Evolutionary conservation across 1,140 invertebrate genomes (phyloP).

Genomic region (Eurosta solidaginis): DNA sequence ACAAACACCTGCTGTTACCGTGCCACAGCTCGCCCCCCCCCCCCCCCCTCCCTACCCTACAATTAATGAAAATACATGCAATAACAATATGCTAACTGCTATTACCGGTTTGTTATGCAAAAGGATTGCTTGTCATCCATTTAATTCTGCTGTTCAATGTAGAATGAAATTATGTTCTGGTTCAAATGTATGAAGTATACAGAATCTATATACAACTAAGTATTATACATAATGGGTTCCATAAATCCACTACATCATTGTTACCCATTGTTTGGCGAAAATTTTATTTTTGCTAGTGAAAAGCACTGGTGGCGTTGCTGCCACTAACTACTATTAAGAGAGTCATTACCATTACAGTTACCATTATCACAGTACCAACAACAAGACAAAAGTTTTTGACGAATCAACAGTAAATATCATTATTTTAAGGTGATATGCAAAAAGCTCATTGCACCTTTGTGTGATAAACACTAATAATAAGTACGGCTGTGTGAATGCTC

Average conservation of each 20-base stretch:
- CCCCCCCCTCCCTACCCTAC: neutral
- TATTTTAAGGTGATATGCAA: neutral
- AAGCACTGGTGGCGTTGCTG: neutral
- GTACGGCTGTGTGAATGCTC: no score
- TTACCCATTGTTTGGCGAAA: neutral
- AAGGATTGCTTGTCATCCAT: no score
- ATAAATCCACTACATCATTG: no score
- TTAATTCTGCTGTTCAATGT: no score
- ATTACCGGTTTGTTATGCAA: no score
- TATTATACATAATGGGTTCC: no score
- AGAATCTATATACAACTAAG: no score
- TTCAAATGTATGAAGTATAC: no score
- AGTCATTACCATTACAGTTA: neutral
- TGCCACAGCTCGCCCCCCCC: no score
- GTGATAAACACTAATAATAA: no score
- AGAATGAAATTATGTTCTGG: no score
- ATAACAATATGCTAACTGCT: neutral
- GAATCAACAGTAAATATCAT: slow-evolving; percentile 16
- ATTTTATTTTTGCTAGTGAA: neutral
- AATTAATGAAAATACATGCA: no score
- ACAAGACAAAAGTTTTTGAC: neutral
- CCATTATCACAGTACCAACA: neutral
- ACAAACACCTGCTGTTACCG: slow-evolving; percentile 6
- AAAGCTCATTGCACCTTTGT: neutral
- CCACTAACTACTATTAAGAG: neutral